Evolutionary conservation across 2,113 vertebrate species (phyloP), one percentile per base, ranked within the genome.

Genomic region (Ochotona princeps): DNA sequence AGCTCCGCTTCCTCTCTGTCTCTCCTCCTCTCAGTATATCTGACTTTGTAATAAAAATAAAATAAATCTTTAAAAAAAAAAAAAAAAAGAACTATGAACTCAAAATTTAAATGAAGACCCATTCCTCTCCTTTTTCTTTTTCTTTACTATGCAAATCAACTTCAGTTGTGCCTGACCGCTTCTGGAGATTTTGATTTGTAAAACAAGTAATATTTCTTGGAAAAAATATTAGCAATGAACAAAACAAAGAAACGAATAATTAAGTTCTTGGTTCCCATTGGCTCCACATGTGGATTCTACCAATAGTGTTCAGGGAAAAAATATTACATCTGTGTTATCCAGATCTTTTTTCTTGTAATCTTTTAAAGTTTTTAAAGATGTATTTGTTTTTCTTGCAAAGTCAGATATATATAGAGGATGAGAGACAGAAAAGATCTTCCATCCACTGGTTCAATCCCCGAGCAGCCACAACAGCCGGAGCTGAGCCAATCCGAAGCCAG

Each of bases 231-330:
- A 21, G 26, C 28, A 79, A 38, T 21, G n/a, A 65, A 82, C 63
- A 93, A 57, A 90, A 73, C 23, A 76, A 25, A 63, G 2, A 78
- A 73, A 44, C 81, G 73, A 93, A 87, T 90, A 60, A 67, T 32
- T 91, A 11, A 14, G 32, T 21, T 65, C 20, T 81, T 67, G 35
- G 6, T 80, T 18, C 20, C 6, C 17, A 30, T 38, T 23, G 61
- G 38, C 67, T 78, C 6, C 51, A 8, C n/a, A 67, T 18, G 25
- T 73, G 38, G n/a, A n/a, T 73, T 87, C 26, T n/a, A 11, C 30
- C 60, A 60, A 51, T 44, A 87, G 21, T 23, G 49, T 61, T 72
- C 17, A 44, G 38, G 65, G 65, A 30, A 32, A n/a, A 35, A 63
- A 70, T 63, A 49, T 84, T 75, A 2, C 60, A 8, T 49, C 49